Evolutionary conservation across 2,888 invertebrate genomes (phyloP).

Genomic region (Brachylomia viminalis): DNA sequence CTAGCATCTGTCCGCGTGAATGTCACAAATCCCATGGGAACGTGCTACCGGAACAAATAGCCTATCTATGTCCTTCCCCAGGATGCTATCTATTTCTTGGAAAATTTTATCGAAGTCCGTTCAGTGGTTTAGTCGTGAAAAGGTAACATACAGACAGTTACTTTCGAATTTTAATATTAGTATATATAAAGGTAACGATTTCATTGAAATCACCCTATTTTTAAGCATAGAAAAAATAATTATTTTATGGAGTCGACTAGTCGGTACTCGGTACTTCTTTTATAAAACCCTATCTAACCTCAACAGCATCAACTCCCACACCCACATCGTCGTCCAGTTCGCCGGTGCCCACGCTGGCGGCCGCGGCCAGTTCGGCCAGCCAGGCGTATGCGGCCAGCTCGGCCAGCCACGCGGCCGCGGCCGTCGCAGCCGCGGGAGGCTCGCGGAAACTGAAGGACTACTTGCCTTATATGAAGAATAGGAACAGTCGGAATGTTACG

Average conservation of each 20-base stretch:
- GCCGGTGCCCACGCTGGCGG: conserved; percentile 43
- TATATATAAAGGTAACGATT: neutral
- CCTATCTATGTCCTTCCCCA: neutral
- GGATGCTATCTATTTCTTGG: neutral
- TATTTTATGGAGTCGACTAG: neutral
- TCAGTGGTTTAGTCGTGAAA: too few species aligned
- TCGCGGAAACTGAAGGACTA: conserved; percentile 96
- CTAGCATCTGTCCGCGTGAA: neutral
- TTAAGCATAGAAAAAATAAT: neutral
- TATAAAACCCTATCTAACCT: neutral
- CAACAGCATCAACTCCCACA: conserved; percentile 66
- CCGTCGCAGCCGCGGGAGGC: neutral
- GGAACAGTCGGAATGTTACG: conserved; percentile 72
- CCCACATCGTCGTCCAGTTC: conserved; percentile 63
- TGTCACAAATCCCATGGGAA: neutral
- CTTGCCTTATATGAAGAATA: conserved; percentile 93
- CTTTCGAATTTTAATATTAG: neutral
- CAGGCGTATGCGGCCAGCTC: neutral
- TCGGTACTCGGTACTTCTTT: too few species aligned
- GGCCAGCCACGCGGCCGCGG: neutral
- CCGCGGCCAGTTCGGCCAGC: conserved; percentile 7
- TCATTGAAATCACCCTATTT: neutral
- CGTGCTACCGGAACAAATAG: neutral
- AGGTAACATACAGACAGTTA: neutral
- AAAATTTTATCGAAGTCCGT: too few species aligned